Evolutionary conservation across 2,888 invertebrate genomes (phyloP).

Genomic region (Blastobasis lacticolella): DNA sequence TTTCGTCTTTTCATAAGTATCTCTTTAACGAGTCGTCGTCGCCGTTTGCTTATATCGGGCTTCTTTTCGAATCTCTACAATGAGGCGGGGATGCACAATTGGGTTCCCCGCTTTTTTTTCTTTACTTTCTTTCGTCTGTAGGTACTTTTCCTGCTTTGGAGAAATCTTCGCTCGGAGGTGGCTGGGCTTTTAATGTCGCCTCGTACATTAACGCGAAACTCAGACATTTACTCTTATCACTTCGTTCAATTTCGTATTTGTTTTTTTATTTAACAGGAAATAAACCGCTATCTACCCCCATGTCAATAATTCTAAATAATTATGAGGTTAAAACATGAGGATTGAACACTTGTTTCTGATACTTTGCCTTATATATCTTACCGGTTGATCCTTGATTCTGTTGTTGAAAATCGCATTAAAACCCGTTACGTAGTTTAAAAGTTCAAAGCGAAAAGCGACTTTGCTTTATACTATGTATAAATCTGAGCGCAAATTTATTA

Average conservation of each 20-base stretch:
- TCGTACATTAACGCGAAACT: conserved; percentile 11
- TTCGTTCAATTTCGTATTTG: neutral
- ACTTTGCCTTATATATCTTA: too few species aligned
- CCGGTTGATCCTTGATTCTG: too few species aligned
- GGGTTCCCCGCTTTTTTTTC: conserved; percentile 26
- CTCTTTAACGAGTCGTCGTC: conserved; percentile 38
- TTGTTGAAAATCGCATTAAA: too few species aligned
- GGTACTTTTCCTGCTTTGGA: conserved; percentile 20
- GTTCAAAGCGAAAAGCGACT: too few species aligned
- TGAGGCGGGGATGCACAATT: conserved; percentile 39
- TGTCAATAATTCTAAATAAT: too few species aligned
- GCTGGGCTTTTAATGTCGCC: conserved; percentile 20
- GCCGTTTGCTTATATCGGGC: conserved; percentile 36
- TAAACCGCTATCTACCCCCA: too few species aligned
- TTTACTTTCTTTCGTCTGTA: conserved; percentile 22
- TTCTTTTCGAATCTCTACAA: conserved; percentile 37
- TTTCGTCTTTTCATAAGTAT: conserved; percentile 40
- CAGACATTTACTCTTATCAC: conserved; percentile 3
- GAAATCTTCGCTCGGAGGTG: conserved; percentile 23
- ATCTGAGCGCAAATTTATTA: too few species aligned
- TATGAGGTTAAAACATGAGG: too few species aligned
- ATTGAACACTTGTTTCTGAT: too few species aligned
- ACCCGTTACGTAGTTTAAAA: too few species aligned
- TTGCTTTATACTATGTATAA: too few species aligned
- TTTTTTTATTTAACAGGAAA: too few species aligned